Evolutionary conservation across 2,888 invertebrate species (phyloP).

Genomic region (Pandemis heparana): DNA sequence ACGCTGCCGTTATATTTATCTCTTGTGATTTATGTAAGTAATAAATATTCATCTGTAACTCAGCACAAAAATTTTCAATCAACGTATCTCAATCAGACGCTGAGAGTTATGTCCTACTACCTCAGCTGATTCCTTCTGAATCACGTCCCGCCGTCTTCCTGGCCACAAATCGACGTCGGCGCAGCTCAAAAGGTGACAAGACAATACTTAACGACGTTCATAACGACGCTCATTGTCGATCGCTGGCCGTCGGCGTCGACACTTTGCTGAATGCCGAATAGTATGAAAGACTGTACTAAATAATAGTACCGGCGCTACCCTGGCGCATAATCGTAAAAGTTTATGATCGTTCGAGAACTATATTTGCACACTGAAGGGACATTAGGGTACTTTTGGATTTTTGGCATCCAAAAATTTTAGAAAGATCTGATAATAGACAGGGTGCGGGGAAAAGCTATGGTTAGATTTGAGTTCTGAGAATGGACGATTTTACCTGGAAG

Average conservation of each 20-base stretch:
- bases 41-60: too few relatives aligned
- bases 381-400: constrained; percentile 21
- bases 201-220: constrained; percentile 76
- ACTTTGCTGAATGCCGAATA: constrained; percentile 48
- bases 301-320: constrained; percentile 48
- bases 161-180: constrained; percentile 64
- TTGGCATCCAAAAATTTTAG: constrained; percentile 19
- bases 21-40: too few relatives aligned
- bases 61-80: too few relatives aligned
- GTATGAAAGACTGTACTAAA: constrained; percentile 27
- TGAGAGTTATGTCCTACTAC: not conserved
- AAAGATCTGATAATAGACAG: constrained; percentile 5
- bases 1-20: too few relatives aligned
- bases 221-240: constrained; percentile 77
- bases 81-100: too few relatives aligned
- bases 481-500: not conserved
- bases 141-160: constrained; percentile 49
- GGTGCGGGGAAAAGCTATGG: constrained; percentile 23
- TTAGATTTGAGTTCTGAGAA: not conserved
- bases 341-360: constrained; percentile 32
- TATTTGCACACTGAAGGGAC: constrained; percentile 28
- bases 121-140: not conserved
- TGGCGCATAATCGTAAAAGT: constrained; percentile 30
- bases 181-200: constrained; percentile 72
- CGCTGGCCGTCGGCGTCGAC: constrained; percentile 60